Base-by-base conservation (phyloP, 2,797 vertebrate species). In the Schizopygopsis malacanthus region DNA sequence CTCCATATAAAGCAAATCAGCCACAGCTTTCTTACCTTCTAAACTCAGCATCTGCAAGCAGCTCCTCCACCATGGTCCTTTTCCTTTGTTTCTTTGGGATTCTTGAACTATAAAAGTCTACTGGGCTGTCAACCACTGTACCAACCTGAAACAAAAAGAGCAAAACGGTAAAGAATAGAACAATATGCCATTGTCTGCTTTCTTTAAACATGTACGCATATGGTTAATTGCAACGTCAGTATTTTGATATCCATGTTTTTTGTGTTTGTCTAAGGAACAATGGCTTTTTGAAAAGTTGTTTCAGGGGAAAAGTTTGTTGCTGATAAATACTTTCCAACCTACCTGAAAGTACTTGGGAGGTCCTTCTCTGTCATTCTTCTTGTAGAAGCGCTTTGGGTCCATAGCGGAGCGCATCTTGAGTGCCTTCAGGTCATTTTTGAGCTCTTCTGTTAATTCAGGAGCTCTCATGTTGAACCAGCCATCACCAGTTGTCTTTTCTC, bases 381-480 rank as follows among this genome's bases (percentile, higher is more conserved):
- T 99, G 91, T 99, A 99, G 93, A 99, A 99, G 59, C 96, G 96
- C 91, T 99, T 99, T 4, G 97, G 95, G 88, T 99, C 97, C 94
- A 98, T 86, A 0, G 97, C 95, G 47, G 96, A 95, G 90, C 98
- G 97, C 97, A 99, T 99, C 92, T 97, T 96, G 89, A 99, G 92
- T 77, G 96, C 96, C 79, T 95, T 95, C 37, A 99, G 96, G 88
- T 99, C 97, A 61, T 96, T 97, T 91, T 96, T 98, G 81, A 99
- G 91, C 90, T 99, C 97, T 9, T 92, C 93, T 0, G 97, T 96
- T 88, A 99, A 56, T 93, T 99, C 98, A 1, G 98, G 98, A 56
- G 97, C 98, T 93, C 96, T 98, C 98, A 99, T 99, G 82, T 98
- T 96, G 94, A 97, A 99, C 98, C 98, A 99, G 47, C 95, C 94